Evolutionary conservation across 2,113 vertebrate genomes (phyloP).

Genomic region (Thinocorus orbignyianus): DNA sequence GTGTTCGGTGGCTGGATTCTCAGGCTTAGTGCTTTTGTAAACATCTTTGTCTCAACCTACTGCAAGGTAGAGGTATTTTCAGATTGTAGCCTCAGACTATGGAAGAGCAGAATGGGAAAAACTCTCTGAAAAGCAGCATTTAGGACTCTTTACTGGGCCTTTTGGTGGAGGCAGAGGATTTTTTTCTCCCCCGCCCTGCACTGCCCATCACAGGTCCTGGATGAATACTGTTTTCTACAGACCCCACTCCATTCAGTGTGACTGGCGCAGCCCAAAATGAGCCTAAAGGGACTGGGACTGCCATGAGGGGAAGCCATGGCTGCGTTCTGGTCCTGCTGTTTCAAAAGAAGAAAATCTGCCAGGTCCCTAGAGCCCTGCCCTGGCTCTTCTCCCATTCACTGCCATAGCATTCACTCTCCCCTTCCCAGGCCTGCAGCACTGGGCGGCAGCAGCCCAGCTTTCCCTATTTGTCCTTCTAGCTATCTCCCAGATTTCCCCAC

Average conservation of each 20-base stretch:
- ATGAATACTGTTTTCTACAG: not conserved
- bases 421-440: not conserved
- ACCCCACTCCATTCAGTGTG: not conserved
- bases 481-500: not conserved
- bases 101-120: slow-evolving; percentile 32
- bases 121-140: slow-evolving; percentile 13
- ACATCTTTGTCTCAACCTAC: slow-evolving; percentile 60
- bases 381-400: accelerated
- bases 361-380: not conserved
- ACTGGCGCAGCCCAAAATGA: not conserved
- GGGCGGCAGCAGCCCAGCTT: not conserved
- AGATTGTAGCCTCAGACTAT: slow-evolving; percentile 45
- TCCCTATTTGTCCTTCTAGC: not conserved
- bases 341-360: not conserved
- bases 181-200: not conserved
- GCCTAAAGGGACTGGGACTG: not conserved
- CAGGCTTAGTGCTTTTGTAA: slow-evolving; percentile 57
- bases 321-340: not conserved
- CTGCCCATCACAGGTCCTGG: not conserved
- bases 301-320: accelerated
- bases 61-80: slow-evolving; percentile 45
- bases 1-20: slow-evolving; percentile 42
- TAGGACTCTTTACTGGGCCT: not conserved
- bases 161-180: not conserved
- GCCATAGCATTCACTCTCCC: not conserved